phyloP scores from a whole-genome alignment of 2,113 vertebrate genomes.

The Mesitornis unicolor region DNA sequence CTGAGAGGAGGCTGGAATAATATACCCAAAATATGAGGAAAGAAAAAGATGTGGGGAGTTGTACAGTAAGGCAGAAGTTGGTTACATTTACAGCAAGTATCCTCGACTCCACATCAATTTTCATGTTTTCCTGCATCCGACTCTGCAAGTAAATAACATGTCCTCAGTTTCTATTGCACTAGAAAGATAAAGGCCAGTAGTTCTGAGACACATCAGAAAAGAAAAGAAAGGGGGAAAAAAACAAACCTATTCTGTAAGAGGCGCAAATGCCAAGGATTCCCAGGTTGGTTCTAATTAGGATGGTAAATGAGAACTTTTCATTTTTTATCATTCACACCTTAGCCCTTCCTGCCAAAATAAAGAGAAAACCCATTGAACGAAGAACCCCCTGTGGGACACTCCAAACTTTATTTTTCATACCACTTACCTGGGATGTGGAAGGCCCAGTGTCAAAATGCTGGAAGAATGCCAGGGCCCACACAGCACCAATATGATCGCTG shows the following conservation, averaged over 20 bases:
- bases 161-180: background rate
- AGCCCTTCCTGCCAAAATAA: background rate
- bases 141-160: background rate
- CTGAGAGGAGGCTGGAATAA: background rate
- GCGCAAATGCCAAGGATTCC: background rate
- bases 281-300: background rate
- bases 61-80: background rate
- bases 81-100: background rate
- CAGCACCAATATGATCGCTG: background rate
- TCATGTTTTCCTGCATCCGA: background rate
- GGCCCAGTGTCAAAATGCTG: background rate
- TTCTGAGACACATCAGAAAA: background rate
- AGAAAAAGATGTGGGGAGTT: background rate
- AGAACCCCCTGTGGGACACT: background rate
- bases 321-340: background rate
- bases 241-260: background rate
- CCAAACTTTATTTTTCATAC: background rate
- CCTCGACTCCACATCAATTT: background rate
- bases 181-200: background rate
- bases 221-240: accelerated
- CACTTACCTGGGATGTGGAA: background rate
- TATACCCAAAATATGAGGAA: background rate
- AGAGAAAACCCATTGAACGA: background rate
- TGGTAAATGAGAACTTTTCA: background rate
- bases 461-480: background rate